Evolutionary conservation across 2,888 invertebrate genomes (phyloP).

Genomic region (Ornithoptera alexandrae): DNA sequence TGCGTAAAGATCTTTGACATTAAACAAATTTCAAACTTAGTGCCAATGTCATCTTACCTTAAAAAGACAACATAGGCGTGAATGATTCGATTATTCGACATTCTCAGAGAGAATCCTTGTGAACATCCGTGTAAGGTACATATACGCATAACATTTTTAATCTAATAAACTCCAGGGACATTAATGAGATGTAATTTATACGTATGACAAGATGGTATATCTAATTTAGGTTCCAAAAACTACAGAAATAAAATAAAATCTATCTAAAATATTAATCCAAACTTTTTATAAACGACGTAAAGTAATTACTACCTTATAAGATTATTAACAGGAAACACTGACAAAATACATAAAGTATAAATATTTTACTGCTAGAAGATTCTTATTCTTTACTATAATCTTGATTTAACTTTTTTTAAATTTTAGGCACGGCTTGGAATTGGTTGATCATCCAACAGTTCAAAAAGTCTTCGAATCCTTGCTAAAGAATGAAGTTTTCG

Average conservation of each 20-base stretch:
- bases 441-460: constrained; percentile 55
- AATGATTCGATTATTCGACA: constrained; percentile 23
- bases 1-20: neutral
- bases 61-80: neutral
- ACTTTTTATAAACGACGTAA: too few relatives aligned
- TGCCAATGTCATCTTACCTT: constrained; percentile 7
- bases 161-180: constrained; percentile 16
- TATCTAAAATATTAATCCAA: too few relatives aligned
- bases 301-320: too few relatives aligned
- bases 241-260: too few relatives aligned
- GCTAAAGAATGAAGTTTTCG: constrained; percentile 55
- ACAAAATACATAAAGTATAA: too few relatives aligned
- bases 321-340: too few relatives aligned
- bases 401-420: neutral
- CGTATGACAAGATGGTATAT: neutral
- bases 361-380: too few relatives aligned
- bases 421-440: constrained; percentile 57
- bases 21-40: neutral
- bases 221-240: too few relatives aligned
- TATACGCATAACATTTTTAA: constrained; percentile 19
- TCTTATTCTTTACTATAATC: too few relatives aligned
- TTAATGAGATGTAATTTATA: constrained; percentile 16
- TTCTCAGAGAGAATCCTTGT: constrained; percentile 11
- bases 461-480: constrained; percentile 56
- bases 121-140: constrained; percentile 3